These are phyloP conservation scores for Drosophila tani DNA, from an alignment of 1,140 invertebrate species.

Conservation along the genomic window DNA sequence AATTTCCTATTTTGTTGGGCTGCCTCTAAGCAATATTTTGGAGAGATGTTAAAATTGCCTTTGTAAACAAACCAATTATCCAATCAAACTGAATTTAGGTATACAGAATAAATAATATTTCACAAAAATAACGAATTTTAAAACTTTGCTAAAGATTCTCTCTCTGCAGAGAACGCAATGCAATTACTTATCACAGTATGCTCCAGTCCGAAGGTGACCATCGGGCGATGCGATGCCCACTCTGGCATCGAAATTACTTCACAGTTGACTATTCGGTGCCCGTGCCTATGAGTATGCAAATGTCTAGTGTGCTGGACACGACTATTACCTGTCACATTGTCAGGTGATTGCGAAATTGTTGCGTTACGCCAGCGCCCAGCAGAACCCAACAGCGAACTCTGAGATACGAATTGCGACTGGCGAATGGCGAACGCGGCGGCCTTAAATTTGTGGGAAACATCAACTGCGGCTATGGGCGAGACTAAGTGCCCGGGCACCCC, in stretches of 20 bases:
- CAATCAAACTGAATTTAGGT: too few relatives aligned
- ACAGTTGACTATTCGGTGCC: constrained; percentile 39
- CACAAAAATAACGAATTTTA: too few relatives aligned
- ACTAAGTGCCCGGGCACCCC: constrained; percentile 48
- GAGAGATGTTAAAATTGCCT: too few relatives aligned
- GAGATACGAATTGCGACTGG: constrained; percentile 19
- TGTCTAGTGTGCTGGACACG: constrained; percentile 76
- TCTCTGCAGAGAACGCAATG: constrained; percentile 57
- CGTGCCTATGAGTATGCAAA: constrained; percentile 63
- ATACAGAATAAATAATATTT: too few relatives aligned
- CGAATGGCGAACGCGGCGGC: constrained; percentile 40
- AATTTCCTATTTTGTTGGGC: too few relatives aligned
- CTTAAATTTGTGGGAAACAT: constrained; percentile 83
- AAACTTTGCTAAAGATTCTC: neutral
- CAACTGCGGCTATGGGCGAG: constrained; percentile 69
- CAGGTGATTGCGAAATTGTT: constrained; percentile 83
- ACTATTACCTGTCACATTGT: constrained; percentile 84
- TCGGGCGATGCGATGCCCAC: constrained; percentile 30
- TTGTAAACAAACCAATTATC: too few relatives aligned
- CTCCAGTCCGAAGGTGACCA: constrained; percentile 38
- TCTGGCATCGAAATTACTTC: constrained; percentile 73
- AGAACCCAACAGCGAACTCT: constrained; percentile 10
- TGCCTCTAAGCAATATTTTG: too few relatives aligned
- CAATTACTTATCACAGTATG: constrained; percentile 83
- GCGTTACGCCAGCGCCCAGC: constrained; percentile 72